A percentile compares a stretch with the other conserved stretches of the same genome.
phyloP scores from a whole-genome alignment of 2,888 invertebrate genomes.

The Ectemnius cavifrons region DNA sequence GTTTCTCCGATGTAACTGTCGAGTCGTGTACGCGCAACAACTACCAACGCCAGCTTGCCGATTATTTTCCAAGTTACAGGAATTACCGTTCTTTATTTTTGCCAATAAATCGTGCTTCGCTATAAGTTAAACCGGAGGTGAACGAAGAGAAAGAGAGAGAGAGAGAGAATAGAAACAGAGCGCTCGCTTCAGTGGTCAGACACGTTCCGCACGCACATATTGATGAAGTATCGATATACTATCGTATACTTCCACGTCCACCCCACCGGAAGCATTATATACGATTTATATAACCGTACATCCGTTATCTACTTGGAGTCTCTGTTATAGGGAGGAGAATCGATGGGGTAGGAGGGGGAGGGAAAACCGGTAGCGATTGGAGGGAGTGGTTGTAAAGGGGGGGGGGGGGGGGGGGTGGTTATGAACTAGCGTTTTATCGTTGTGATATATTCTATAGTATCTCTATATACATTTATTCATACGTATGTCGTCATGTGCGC shows the following conservation, averaged over 20 bases:
- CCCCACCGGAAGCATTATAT: constrained; percentile 60
- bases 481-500: constrained; percentile 50
- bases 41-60: neutral
- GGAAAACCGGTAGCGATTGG: neutral
- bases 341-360: constrained; percentile 15
- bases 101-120: neutral
- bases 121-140: neutral
- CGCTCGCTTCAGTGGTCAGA: constrained; percentile 43
- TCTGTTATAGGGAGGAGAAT: constrained; percentile 48
- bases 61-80: neutral
- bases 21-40: neutral
- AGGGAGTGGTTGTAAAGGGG: no score
- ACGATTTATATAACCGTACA: constrained; percentile 61
- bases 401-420: no score
- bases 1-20: neutral
- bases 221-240: constrained; percentile 47
- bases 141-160: neutral
- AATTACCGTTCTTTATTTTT: neutral
- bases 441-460: constrained; percentile 60
- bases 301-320: constrained; percentile 64
- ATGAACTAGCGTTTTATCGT: constrained; percentile 64
- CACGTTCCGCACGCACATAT: constrained; percentile 54
- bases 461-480: constrained; percentile 57
- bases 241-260: constrained; percentile 58
- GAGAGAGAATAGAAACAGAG: neutral